Evolutionary conservation across 2,113 vertebrate genomes (phyloP).

Genomic region (Poeciliopsis turrubarensis): DNA sequence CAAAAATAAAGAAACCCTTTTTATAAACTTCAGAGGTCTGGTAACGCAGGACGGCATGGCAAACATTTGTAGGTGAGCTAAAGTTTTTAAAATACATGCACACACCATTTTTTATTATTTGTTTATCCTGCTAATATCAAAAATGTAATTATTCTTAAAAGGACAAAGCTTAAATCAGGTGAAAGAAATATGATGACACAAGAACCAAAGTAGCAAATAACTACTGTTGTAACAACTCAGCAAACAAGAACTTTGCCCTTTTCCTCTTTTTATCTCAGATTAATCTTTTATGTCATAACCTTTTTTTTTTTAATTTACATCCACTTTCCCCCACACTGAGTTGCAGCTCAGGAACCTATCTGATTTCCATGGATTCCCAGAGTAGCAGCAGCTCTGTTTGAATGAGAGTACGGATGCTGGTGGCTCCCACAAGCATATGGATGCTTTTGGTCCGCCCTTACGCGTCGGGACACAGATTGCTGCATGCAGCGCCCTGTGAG

Average conservation of each 20-base stretch:
- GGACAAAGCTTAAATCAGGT: slow-evolving; percentile 51
- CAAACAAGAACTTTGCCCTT: slow-evolving; percentile 21
- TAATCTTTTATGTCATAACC: slow-evolving; percentile 13
- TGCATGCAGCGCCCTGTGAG: slow-evolving; percentile 76
- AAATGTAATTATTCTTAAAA: slow-evolving; percentile 42
- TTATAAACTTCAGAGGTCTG: background rate
- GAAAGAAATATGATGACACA: slow-evolving; percentile 30
- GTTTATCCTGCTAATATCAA: slow-evolving; percentile 6
- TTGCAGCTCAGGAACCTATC: slow-evolving; percentile 18
- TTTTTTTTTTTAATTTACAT: slow-evolving; percentile 47
- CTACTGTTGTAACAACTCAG: slow-evolving; percentile 41
- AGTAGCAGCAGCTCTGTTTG: slow-evolving; percentile 8
- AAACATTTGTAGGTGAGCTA: background rate
- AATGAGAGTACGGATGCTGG: slow-evolving; percentile 55
- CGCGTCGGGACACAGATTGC: slow-evolving; percentile 63
- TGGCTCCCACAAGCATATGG: slow-evolving; percentile 43
- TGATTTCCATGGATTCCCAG: background rate
- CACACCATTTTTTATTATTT: background rate
- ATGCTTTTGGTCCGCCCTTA: slow-evolving; percentile 64
- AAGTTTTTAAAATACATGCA: slow-evolving; percentile 4
- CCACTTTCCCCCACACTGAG: background rate
- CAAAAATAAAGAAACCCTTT: no score
- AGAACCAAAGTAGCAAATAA: slow-evolving; percentile 44
- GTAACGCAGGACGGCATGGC: background rate
- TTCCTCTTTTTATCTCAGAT: slow-evolving; percentile 33